Evolutionary conservation across 2,888 invertebrate genomes (phyloP), one percentile per base, ranked within the genome.

Genomic region (Tenodera sinensis): DNA sequence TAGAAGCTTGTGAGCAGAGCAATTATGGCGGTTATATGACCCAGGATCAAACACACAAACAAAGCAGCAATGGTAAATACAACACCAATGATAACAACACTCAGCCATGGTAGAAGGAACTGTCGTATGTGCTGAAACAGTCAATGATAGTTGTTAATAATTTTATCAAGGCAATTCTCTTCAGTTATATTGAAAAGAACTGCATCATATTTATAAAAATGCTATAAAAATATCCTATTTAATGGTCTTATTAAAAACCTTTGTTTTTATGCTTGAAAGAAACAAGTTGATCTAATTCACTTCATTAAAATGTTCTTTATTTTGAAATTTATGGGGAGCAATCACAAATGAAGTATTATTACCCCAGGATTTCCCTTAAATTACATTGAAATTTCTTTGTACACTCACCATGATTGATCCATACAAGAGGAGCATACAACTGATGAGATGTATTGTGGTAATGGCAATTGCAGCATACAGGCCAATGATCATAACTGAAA

Each of bases 101-200:
- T 93, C 92, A 94, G 92, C 94, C 94, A 94, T 7, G 94, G 94
- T 71, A 93, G 91, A 92, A 94, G 93, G 47, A 93, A 92, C 88
- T 93, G 93, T 28, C 93, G 93, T 90, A 93, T 93, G 85, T 92
- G 93, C 94, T 94, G 91, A 0, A 90, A 91, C 34, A 34, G 8
- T 34, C n/a, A 84, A 12, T 42, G 1, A 42, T 42, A 12, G 42
- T 42, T 6, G 12, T 42, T 12, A 12, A 42, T 12, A 42, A 12
- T 42, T 42, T 42, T 42, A 42, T 12, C 12, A 12, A 42, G 12
- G 1, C 12, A 12, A 42, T 9, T 42, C 0, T 12, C 12, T 42
- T 9, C 9, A 12, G 42, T 1, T 42, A 9, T 12, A 12, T 6
- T 42, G 12, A 42, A 42, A 42, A 42, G 0, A 42, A 12, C 42